Evolutionary conservation across 2,888 invertebrate species (phyloP).

Genomic region (Coelogynopora nodosa): DNA sequence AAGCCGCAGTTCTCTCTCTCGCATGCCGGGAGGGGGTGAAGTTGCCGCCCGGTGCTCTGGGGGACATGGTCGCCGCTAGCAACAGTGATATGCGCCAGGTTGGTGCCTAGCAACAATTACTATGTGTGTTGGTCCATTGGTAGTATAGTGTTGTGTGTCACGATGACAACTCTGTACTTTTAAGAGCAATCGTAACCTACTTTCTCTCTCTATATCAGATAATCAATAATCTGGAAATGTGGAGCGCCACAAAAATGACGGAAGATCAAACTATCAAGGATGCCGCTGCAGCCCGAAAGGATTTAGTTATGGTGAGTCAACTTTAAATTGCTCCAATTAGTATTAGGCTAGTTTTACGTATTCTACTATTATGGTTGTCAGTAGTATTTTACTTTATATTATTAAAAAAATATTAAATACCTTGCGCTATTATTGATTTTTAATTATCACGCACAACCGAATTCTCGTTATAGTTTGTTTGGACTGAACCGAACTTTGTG

Average conservation of each 20-base stretch:
- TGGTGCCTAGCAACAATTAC: constrained; percentile 50
- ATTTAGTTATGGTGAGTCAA: constrained; percentile 58
- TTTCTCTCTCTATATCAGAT: constrained; percentile 53
- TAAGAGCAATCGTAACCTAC: too few species aligned
- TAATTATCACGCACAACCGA: too few species aligned
- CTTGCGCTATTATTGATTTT: too few species aligned
- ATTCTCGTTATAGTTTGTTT: too few species aligned
- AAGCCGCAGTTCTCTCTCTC: constrained; percentile 73
- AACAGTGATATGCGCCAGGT: constrained; percentile 87
- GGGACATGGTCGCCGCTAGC: constrained; percentile 78
- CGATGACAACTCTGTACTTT: too few species aligned
- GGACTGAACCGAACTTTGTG: too few species aligned
- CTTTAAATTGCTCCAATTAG: not conserved
- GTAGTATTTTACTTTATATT: too few species aligned
- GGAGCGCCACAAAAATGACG: constrained; percentile 66
- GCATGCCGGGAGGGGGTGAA: constrained; percentile 84
- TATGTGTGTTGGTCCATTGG: constrained; percentile 66
- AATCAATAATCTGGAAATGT: constrained; percentile 79
- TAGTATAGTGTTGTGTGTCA: constrained; percentile 74
- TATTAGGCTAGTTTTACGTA: not conserved
- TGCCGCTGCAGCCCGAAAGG: constrained; percentile 71
- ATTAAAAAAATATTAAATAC: not conserved
- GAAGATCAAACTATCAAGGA: constrained; percentile 66
- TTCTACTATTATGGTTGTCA: too few species aligned
- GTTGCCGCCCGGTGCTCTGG: constrained; percentile 71